A percentile compares a stretch with the other conserved stretches of the same genome.
phyloP scores from a whole-genome alignment of 2,797 vertebrate species.

The Pampus argenteus region DNA sequence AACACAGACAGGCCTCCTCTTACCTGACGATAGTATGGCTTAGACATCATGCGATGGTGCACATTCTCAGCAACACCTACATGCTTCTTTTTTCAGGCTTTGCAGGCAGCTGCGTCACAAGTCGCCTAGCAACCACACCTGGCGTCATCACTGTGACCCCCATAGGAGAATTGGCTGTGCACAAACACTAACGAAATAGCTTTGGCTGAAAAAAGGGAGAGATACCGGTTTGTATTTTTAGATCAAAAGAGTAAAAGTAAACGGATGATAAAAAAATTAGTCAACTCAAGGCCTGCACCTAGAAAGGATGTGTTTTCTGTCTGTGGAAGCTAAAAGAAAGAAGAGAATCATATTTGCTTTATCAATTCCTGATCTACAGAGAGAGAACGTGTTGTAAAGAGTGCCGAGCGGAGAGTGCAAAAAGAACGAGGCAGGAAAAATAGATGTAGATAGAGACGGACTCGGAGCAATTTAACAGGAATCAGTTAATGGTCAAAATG shows the following conservation, averaged over 20 bases:
- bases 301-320: not conserved
- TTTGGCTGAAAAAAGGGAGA: not conserved
- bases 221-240: not conserved
- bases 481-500: slow-evolving; percentile 68
- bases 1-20: slow-evolving; percentile 45
- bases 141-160: slow-evolving; percentile 44
- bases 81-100: slow-evolving; percentile 19
- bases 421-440: slow-evolving; percentile 18
- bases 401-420: slow-evolving; percentile 13
- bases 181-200: slow-evolving; percentile 37
- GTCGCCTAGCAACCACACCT: slow-evolving; percentile 61
- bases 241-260: slow-evolving; percentile 9
- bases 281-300: not conserved
- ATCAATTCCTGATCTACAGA: slow-evolving; percentile 24
- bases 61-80: slow-evolving; percentile 16
- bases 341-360: slow-evolving; percentile 14
- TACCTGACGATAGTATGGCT: slow-evolving; percentile 39
- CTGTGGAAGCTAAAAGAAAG: slow-evolving; percentile 1
- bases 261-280: not conserved
- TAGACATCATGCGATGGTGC: slow-evolving; percentile 8
- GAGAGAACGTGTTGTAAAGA: slow-evolving; percentile 1
- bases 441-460: slow-evolving; percentile 40
- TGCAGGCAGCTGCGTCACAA: slow-evolving; percentile 29
- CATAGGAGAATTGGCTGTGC: slow-evolving; percentile 29
- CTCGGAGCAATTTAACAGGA: slow-evolving; percentile 27